These are phyloP conservation scores for Thamnaconus septentrionalis DNA, from an alignment of 2,113 vertebrate species.

Conservation along the genomic window DNA sequence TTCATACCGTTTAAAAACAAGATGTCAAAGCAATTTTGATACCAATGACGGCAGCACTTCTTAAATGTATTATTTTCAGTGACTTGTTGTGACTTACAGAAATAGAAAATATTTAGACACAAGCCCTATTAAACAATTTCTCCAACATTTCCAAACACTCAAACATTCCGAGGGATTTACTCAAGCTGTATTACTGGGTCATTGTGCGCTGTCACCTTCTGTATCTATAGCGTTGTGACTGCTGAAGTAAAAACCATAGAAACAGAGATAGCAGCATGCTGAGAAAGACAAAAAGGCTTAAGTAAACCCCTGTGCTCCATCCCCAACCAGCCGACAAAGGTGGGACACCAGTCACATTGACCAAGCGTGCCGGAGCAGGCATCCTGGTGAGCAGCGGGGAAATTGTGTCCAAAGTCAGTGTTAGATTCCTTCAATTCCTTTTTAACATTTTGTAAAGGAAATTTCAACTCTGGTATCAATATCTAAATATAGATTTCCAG, in stretches of 20 bases:
- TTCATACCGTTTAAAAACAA: too few relatives aligned
- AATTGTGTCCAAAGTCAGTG: neutral
- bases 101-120: too few relatives aligned
- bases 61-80: too few relatives aligned
- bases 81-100: too few relatives aligned
- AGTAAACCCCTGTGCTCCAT: conserved; percentile 30
- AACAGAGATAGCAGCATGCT: conserved; percentile 21
- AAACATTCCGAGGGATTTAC: too few relatives aligned
- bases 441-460: neutral
- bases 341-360: neutral
- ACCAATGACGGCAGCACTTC: too few relatives aligned
- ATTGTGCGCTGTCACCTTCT: neutral
- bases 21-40: too few relatives aligned
- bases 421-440: neutral
- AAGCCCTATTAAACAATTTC: too few relatives aligned
- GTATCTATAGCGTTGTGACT: conserved; percentile 7
- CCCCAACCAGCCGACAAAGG: conserved; percentile 27
- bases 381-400: neutral
- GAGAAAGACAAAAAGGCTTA: conserved; percentile 16
- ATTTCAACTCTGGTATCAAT: neutral
- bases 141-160: too few relatives aligned
- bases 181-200: neutral
- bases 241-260: conserved; percentile 26
- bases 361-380: neutral
- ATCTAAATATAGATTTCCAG: neutral